These are phyloP conservation scores for Percina caprodes DNA, from an alignment of 2,113 vertebrate species.

Conservation along the genomic window DNA sequence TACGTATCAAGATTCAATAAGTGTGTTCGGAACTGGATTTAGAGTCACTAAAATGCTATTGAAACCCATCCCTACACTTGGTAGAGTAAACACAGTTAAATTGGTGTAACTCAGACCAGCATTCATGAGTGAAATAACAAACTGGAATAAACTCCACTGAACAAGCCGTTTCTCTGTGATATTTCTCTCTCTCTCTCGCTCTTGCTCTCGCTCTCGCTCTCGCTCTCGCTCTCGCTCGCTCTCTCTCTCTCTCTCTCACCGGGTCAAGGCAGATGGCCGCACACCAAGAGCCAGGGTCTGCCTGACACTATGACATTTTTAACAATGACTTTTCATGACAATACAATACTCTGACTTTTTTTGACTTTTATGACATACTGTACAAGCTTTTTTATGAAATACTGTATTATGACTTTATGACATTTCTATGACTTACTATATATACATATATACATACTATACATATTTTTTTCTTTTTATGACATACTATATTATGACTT, in stretches of 20 bases:
- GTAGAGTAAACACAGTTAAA: constrained; percentile 18
- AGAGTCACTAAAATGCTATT: constrained; percentile 1
- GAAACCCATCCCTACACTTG: not conserved
- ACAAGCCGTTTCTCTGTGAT: constrained; percentile 2
- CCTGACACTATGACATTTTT: no score
- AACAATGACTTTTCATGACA: no score
- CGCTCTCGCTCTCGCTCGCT: not conserved
- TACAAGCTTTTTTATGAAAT: no score
- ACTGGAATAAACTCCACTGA: constrained; percentile 60
- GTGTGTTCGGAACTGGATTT: constrained; percentile 1
- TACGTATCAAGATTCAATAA: constrained; percentile 1
- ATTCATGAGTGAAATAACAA: constrained; percentile 46
- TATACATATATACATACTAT: no score
- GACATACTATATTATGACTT: no score
- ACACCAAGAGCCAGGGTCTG: no score
- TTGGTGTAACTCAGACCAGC: constrained; percentile 57
- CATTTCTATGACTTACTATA: no score
- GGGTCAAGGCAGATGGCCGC: no score
- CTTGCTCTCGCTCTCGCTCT: not conserved
- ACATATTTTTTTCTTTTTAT: no score
- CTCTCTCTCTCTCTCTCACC: not conserved
- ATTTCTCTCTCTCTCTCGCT: not conserved
- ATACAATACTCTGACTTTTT: no score
- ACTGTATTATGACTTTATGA: no score
- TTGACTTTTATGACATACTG: no score